Base-by-base conservation (phyloP, 2,113 vertebrate genomes). In the Ochotona curzoniae region DNA sequence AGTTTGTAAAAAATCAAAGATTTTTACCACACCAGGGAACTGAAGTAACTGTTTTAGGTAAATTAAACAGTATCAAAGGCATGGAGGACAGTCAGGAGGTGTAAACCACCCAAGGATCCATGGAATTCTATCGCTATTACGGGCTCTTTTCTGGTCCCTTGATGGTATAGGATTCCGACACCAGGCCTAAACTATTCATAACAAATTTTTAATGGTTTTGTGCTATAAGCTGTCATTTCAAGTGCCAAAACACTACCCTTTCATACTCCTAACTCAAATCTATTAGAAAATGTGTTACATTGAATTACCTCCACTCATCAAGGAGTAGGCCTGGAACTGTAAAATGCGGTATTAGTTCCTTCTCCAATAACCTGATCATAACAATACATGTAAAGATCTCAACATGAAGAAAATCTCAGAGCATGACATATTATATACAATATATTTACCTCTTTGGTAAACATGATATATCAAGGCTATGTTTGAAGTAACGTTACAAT, bases 121-220 rank as follows among this genome's bases (percentile, higher is more conserved):
- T 79, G 67, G 61, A 90, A 23, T 66, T 26, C 44, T 30, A 84
- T 17, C 20, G 14, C 28, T 60, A 5, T 91, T 66, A 74, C 51
- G 75, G 32, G 60, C 25, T 86, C 38, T 90, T 54, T 38, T 86
- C 83, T 75, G 17, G 32, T 85, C 82, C 80, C 21, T 60, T 73
- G 38, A 81, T 47, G 28, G 32, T 79, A 67, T 93, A 13, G 82
- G 21, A 17, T 81, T 38, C 44, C 51, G 23, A 30, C 2, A 90
- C 75, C 15, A 87, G 90, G 38, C 0, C 44, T 90, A 47, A 87
- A 63, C 32, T 82, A 87, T 30, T 82, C 30, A 35, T 63, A 92
- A 85, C 26, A 88, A 92, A 94, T 61, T 51, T 67, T 80, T 5
- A 90, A 89, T 61, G 20, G 28, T 44, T 86, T 74, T 32, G 32